These are phyloP conservation scores for Aphodius granarius DNA, from an alignment of 2,888 invertebrate species.

Conservation along the genomic window DNA sequence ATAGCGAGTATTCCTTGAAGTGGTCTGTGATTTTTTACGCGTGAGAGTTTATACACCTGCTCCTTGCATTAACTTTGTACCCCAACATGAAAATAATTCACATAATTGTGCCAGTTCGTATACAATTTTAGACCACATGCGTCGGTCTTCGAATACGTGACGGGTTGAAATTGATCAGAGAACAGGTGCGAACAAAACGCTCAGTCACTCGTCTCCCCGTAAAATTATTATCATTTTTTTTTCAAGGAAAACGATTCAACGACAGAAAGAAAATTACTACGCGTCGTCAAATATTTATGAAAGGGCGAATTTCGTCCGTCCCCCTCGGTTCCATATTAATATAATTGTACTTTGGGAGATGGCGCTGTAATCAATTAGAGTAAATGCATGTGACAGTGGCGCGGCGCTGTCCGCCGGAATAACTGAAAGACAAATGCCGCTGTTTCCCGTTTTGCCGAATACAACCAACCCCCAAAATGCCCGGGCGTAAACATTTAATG, in stretches of 20 bases:
- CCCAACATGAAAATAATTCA: neutral
- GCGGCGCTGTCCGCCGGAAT: neutral
- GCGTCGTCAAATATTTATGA: neutral
- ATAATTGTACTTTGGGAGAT: neutral
- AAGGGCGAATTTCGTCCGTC: neutral
- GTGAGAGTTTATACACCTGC: neutral
- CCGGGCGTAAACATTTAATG: neutral
- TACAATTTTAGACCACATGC: neutral
- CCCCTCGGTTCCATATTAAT: neutral
- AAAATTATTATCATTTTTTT: neutral
- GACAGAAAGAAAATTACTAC: neutral
- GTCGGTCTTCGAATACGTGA: neutral
- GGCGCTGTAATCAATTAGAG: neutral
- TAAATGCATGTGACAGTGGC: neutral
- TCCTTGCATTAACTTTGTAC: neutral
- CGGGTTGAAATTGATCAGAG: neutral
- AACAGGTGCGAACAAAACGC: neutral
- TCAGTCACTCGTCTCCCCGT: neutral
- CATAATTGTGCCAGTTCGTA: neutral
- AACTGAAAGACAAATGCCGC: neutral
- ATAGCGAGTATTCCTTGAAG: neutral
- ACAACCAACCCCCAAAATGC: neutral
- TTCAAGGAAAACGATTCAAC: neutral
- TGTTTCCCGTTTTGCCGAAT: neutral
- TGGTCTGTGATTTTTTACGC: neutral